Percentiles rank a stretch among this genome's conserved stretches.
These are phyloP conservation scores for Fopius arisanus DNA, from an alignment of 1,140 invertebrate genomes.

Conservation along the genomic window DNA sequence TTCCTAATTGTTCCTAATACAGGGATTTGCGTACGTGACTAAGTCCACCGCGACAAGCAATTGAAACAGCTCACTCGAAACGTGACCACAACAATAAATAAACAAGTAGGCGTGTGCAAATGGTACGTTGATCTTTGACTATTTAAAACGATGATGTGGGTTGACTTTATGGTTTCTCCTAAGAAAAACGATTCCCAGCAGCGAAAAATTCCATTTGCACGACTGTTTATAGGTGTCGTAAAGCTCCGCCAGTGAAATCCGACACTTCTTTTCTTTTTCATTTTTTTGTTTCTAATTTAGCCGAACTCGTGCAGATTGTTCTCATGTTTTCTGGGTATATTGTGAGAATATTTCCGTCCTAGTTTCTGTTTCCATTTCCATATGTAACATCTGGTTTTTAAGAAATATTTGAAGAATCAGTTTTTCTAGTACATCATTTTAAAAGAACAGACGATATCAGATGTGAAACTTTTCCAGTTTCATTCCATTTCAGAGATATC, in stretches of 20 bases:
- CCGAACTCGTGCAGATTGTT: background rate
- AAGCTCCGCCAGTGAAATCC: background rate
- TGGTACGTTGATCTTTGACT: background rate
- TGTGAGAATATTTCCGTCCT: background rate
- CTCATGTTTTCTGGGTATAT: background rate
- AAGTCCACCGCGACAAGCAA: background rate
- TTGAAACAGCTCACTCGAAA: background rate
- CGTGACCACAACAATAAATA: background rate
- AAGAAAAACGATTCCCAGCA: background rate
- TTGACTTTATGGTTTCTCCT: constrained; percentile 2
- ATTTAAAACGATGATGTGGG: background rate
- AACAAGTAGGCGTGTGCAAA: background rate
- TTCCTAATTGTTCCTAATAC: constrained; percentile 13
- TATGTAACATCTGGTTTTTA: too few relatives aligned
- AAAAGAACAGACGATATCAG: too few relatives aligned
- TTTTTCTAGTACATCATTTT: too few relatives aligned
- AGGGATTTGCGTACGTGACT: background rate
- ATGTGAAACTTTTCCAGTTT: too few relatives aligned
- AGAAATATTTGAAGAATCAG: too few relatives aligned
- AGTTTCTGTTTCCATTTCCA: too few relatives aligned
- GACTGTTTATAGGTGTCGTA: background rate
- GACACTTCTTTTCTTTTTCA: background rate
- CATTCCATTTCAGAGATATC: too few relatives aligned
- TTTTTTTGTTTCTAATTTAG: background rate
- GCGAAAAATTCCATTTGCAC: background rate